These are phyloP conservation scores for Scophthalmus maximus DNA, from an alignment of 2,113 vertebrate genomes.

Conservation along the genomic window DNA sequence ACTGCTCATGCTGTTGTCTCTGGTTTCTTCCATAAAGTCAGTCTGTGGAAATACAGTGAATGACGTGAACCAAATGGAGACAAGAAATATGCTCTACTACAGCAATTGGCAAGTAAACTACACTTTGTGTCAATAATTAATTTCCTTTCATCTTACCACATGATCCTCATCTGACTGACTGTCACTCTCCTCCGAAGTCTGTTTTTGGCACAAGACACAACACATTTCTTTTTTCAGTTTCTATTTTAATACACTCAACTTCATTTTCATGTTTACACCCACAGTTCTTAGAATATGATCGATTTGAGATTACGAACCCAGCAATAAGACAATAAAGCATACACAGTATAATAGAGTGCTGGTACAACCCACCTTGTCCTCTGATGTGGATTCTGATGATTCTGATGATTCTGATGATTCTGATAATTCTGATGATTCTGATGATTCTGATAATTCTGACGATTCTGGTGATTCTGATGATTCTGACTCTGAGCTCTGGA, in stretches of 20 bases:
- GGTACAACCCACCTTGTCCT: conserved; percentile 61
- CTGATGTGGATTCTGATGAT: conserved; percentile 52
- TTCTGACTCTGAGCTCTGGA: conserved; percentile 65
- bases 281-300: neutral
- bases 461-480: conserved; percentile 41
- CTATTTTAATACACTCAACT: neutral
- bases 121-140: neutral
- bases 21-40: conserved; percentile 58
- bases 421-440: conserved; percentile 25
- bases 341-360: too few species aligned
- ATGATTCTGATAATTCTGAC: conserved; percentile 61
- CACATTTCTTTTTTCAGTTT: neutral
- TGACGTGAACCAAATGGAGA: neutral
- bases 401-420: conserved; percentile 41
- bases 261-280: too few species aligned
- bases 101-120: neutral
- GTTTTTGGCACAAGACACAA: conserved; percentile 16
- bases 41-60: conserved; percentile 35
- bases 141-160: conserved; percentile 33
- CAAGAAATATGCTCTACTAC: neutral
- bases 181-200: conserved; percentile 72
- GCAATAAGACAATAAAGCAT: too few species aligned
- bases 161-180: conserved; percentile 61
- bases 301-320: neutral
- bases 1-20: conserved; percentile 72